These are phyloP conservation scores for Morpho deidamia DNA, from an alignment of 2,888 invertebrate species.

Conservation along the genomic window DNA sequence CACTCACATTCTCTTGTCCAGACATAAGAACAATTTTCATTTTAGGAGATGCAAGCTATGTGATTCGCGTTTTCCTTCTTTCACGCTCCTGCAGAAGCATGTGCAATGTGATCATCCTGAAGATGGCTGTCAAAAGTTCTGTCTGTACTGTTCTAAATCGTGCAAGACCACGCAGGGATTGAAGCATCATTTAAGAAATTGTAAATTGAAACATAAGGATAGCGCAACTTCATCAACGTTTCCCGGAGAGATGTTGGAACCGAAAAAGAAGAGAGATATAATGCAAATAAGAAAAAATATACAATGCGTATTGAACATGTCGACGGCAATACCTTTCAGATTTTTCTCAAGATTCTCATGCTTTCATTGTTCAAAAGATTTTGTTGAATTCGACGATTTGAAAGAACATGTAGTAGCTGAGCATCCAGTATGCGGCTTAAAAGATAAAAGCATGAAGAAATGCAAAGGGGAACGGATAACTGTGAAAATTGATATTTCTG, in stretches of 20 bases:
- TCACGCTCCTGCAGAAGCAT: constrained; percentile 46
- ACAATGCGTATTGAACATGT: constrained; percentile 60
- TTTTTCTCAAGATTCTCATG: constrained; percentile 60
- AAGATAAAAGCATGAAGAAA: constrained; percentile 54
- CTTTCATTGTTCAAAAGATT: constrained; percentile 60
- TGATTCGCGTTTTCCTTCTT: constrained; percentile 40
- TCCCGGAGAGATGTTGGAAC: constrained; percentile 23
- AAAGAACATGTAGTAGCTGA: constrained; percentile 47
- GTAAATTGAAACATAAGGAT: constrained; percentile 40
- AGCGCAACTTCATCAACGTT: constrained; percentile 24
- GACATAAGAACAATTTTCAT: constrained; percentile 49
- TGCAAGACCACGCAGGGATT: constrained; percentile 49
- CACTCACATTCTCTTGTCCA: constrained; percentile 32
- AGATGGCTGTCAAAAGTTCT: constrained; percentile 39
- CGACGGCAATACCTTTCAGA: constrained; percentile 61
- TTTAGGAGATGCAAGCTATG: constrained; percentile 52
- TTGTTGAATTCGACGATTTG: constrained; percentile 55
- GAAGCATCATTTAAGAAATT: constrained; percentile 49
- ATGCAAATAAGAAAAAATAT: constrained; percentile 59
- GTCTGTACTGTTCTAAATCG: constrained; percentile 51
- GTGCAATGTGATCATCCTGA: constrained; percentile 46
- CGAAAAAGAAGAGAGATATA: constrained; percentile 46
- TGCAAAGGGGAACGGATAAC: constrained; percentile 60
- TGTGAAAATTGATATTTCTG: constrained; percentile 56
- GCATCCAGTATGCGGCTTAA: constrained; percentile 57